phyloP scores from a whole-genome alignment of 2,797 vertebrate genomes.

The Poeciliopsis turneri region DNA sequence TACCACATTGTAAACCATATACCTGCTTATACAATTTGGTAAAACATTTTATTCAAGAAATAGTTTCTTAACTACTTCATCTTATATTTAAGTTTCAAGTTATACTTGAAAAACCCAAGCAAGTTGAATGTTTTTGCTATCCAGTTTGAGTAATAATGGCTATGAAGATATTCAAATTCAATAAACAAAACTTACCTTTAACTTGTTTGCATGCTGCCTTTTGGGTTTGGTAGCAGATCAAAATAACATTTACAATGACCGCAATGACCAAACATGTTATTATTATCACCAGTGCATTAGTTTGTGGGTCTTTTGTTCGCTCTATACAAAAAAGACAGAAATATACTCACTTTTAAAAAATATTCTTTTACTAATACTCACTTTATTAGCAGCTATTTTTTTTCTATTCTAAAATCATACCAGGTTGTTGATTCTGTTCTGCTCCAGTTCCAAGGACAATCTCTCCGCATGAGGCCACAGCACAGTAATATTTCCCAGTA shows the following conservation, averaged over 20 bases:
- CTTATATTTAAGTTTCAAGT: too few relatives aligned
- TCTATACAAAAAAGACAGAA: neutral
- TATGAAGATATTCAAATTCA: neutral
- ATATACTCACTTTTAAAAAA: neutral
- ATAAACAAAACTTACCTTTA: slow-evolving; percentile 1
- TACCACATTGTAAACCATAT: neutral
- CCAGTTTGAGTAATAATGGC: too few relatives aligned
- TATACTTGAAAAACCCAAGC: too few relatives aligned
- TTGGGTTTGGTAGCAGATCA: neutral
- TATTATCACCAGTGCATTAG: neutral
- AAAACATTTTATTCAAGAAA: too few relatives aligned
- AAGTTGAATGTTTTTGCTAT: too few relatives aligned
- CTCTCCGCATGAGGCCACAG: neutral
- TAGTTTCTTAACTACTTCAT: too few relatives aligned
- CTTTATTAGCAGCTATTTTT: neutral
- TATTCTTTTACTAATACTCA: neutral
- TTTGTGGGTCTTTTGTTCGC: neutral
- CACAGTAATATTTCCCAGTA: neutral
- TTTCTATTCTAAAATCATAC: neutral
- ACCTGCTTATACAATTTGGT: too few relatives aligned
- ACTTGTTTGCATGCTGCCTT: neutral
- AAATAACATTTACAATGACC: slow-evolving; percentile 12
- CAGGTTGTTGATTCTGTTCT: neutral
- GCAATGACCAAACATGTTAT: slow-evolving; percentile 7
- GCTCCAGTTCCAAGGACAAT: neutral